Evolutionary conservation across 2,113 vertebrate genomes (phyloP).

Genomic region (Pachycephala philippinensis): DNA sequence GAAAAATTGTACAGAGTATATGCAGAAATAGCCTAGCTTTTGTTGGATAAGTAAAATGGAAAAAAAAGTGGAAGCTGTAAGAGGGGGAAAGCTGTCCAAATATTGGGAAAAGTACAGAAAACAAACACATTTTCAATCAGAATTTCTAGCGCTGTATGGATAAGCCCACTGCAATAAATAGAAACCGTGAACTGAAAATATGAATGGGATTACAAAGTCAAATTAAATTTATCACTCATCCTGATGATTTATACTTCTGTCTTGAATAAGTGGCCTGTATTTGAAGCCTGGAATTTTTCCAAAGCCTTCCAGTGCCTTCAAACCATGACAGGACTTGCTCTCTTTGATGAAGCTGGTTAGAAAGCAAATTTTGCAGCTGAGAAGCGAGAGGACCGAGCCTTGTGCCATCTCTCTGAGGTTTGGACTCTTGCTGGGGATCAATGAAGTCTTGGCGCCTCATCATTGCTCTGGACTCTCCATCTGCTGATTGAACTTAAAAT

Average conservation of each 20-base stretch:
- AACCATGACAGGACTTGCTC: not conserved
- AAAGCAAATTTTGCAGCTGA: not conserved
- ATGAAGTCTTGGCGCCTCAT: not conserved
- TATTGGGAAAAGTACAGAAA: not conserved
- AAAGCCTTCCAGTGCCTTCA: not conserved
- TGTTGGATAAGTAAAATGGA: not conserved
- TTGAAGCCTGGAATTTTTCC: not conserved
- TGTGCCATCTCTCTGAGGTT: not conserved
- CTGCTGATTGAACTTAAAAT: not conserved
- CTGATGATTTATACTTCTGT: not conserved
- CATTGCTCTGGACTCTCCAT: not conserved
- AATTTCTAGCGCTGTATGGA: not conserved
- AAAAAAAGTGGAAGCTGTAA: not conserved
- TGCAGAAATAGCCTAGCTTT: not conserved
- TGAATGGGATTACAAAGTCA: not conserved
- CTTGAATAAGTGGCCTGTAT: not conserved
- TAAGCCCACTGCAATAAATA: not conserved
- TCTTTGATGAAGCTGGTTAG: not conserved
- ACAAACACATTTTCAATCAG: not conserved
- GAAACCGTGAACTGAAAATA: not conserved
- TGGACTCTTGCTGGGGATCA: not conserved
- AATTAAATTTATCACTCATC: not conserved
- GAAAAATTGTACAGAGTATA: not conserved
- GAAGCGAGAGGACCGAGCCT: not conserved
- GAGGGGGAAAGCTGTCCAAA: not conserved